Evolutionary conservation across 1,140 invertebrate genomes (phyloP).

Genomic region (Plutomurus gul): DNA sequence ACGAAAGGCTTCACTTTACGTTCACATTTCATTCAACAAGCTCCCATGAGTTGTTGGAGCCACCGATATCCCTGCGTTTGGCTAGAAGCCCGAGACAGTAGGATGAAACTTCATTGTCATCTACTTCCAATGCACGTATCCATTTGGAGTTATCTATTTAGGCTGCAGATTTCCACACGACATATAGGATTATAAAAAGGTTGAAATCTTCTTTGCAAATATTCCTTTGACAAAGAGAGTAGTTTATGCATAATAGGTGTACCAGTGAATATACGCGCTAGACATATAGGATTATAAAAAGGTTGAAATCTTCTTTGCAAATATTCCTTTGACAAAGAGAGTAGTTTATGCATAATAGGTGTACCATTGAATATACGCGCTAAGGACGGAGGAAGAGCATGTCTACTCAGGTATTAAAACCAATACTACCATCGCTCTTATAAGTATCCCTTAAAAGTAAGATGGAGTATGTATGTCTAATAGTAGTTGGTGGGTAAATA

Average conservation of each 20-base stretch:
- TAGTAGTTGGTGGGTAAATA: not conserved
- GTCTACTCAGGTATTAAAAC: too few relatives aligned
- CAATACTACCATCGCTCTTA: too few relatives aligned
- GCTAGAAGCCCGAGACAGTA: too few relatives aligned
- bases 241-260: not conserved
- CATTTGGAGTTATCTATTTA: constrained; percentile 16
- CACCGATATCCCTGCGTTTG: too few relatives aligned
- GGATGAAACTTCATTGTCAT: not conserved
- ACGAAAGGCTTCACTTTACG: too few relatives aligned
- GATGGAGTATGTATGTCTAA: too few relatives aligned
- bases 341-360: not conserved
- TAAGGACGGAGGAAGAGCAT: too few relatives aligned
- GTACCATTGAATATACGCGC: too few relatives aligned
- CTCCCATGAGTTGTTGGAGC: too few relatives aligned
- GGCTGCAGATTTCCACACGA: not conserved
- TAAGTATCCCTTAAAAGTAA: too few relatives aligned
- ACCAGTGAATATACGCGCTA: too few relatives aligned
- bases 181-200: not conserved
- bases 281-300: not conserved
- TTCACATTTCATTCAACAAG: too few relatives aligned
- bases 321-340: not conserved
- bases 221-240: not conserved
- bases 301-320: not conserved
- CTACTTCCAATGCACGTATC: not conserved
- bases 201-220: constrained; percentile 1